phyloP scores from a whole-genome alignment of 1,140 invertebrate genomes.

The Sitophilus oryzae region DNA sequence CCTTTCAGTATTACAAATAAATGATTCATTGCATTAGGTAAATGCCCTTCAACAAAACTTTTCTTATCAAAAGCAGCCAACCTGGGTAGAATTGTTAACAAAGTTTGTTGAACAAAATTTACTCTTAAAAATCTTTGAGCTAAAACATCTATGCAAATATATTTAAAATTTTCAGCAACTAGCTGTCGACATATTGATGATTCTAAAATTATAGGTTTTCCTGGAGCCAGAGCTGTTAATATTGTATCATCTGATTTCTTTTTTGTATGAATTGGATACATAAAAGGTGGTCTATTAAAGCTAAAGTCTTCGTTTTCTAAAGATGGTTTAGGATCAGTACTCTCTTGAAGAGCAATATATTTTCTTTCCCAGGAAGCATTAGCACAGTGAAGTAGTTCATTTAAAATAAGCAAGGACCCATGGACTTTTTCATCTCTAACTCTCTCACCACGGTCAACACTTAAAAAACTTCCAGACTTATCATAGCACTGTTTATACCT shows the following conservation, averaged over 20 bases:
- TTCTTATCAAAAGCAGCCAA: conserved; percentile 87
- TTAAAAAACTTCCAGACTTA: conserved; percentile 76
- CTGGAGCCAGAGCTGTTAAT: conserved; percentile 27
- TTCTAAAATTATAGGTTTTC: conserved; percentile 62
- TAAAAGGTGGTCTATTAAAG: conserved; percentile 25
- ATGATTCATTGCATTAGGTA: conserved; percentile 71
- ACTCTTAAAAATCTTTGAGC: conserved; percentile 60
- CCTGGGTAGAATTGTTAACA: conserved; percentile 85
- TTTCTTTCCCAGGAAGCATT: conserved; percentile 84
- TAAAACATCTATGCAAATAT: conserved; percentile 76
- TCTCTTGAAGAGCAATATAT: conserved; percentile 64
- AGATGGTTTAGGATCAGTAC: conserved; percentile 35
- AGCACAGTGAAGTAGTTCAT: conserved; percentile 89
- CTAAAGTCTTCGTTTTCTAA: conserved; percentile 22
- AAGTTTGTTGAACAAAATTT: conserved; percentile 77
- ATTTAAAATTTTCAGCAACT: conserved; percentile 77
- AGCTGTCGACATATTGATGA: conserved; percentile 81
- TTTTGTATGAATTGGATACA: conserved; percentile 26
- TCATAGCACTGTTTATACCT: conserved; percentile 82
- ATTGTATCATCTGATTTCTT: conserved; percentile 26
- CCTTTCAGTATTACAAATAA: conserved; percentile 68
- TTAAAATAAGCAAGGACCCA: conserved; percentile 87
- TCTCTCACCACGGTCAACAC: conserved; percentile 63
- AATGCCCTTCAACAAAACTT: conserved; percentile 72
- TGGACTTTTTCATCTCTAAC: conserved; percentile 88